phyloP scores from a whole-genome alignment of 2,888 invertebrate species.

The Leptopterna dolabrata region DNA sequence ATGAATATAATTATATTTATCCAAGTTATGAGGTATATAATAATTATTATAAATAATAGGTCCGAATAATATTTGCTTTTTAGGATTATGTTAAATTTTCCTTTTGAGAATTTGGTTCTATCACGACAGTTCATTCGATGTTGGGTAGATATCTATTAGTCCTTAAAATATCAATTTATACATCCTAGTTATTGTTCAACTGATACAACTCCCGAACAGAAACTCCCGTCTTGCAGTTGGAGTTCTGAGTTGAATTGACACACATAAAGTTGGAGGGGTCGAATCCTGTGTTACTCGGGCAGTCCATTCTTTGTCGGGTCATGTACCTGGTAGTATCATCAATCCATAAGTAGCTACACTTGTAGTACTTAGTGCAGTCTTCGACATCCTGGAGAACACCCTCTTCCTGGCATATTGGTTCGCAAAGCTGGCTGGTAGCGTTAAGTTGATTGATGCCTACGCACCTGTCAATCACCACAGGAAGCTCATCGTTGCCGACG shows the following conservation, averaged over 20 bases:
- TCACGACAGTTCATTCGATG: too few relatives aligned
- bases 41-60: too few relatives aligned
- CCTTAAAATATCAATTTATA: too few relatives aligned
- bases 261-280: conserved; percentile 25
- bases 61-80: too few relatives aligned
- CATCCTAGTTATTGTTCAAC: background rate
- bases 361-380: conserved; percentile 54
- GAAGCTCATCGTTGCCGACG: background rate
- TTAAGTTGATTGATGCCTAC: conserved; percentile 47
- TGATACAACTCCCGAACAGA: background rate
- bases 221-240: background rate
- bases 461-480: conserved; percentile 49
- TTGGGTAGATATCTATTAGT: too few relatives aligned
- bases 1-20: too few relatives aligned
- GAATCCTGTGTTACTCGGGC: conserved; percentile 19
- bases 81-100: too few relatives aligned
- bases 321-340: background rate
- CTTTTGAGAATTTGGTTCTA: too few relatives aligned
- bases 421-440: conserved; percentile 52
- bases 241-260: background rate
- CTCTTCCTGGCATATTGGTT: conserved; percentile 44
- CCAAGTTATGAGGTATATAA: too few relatives aligned
- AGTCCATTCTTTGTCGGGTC: background rate
- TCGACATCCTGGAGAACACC: conserved; percentile 36
- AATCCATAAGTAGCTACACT: conserved; percentile 43